phyloP scores from a whole-genome alignment of 1,140 invertebrate species.

The Drosophila pandora region DNA sequence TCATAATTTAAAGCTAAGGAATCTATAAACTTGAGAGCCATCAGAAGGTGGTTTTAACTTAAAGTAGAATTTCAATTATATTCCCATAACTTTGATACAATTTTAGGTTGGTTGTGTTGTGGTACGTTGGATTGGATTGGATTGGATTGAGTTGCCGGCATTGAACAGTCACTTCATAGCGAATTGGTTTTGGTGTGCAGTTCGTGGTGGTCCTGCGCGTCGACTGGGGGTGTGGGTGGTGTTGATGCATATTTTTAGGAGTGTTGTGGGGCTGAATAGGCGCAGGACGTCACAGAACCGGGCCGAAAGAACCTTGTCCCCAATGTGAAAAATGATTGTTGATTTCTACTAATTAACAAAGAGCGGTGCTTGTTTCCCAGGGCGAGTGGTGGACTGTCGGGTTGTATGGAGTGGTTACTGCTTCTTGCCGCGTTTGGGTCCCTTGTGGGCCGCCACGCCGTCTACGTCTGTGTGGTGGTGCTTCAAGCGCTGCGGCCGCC shows the following conservation, averaged over 20 bases:
- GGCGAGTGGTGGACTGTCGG: conserved; percentile 22
- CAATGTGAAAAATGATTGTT: background rate
- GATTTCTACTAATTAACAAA: background rate
- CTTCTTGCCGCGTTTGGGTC: conserved; percentile 56
- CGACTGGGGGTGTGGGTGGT: no score
- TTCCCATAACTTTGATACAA: conserved; percentile 21
- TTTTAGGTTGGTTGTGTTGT: conserved; percentile 9
- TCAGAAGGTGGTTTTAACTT: conserved; percentile 17
- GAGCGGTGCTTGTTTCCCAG: conserved; percentile 25
- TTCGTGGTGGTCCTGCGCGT: background rate
- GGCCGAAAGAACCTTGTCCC: background rate
- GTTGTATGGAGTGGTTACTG: conserved; percentile 11
- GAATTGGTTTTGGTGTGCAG: background rate
- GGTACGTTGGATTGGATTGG: background rate
- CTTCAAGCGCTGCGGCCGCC: conserved; percentile 65
- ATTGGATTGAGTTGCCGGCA: conserved; percentile 13
- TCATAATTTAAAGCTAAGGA: conserved; percentile 52
- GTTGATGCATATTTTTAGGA: no score
- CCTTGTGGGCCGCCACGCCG: conserved; percentile 27
- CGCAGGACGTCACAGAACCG: background rate
- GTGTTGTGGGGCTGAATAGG: no score
- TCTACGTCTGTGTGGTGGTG: conserved; percentile 48
- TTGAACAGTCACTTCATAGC: conserved; percentile 23
- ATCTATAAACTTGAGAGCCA: conserved; percentile 25
- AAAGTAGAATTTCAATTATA: conserved; percentile 18